Evolutionary conservation across 2,113 vertebrate species (phyloP), one percentile per base, ranked within the genome.

Genomic region (Butorides virescens): DNA sequence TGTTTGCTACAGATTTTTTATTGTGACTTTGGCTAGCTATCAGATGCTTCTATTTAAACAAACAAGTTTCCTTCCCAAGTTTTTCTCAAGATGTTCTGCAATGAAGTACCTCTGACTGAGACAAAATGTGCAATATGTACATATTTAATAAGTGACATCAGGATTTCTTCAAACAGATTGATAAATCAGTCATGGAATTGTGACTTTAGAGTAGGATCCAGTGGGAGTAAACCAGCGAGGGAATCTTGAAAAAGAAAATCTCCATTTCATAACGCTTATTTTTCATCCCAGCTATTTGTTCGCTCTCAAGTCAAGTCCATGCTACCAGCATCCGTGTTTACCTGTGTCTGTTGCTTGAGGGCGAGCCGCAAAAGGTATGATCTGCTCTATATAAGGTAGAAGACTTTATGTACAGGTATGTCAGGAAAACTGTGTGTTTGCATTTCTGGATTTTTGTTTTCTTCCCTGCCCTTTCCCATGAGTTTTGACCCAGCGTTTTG

Each of bases 11-110:
- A 39, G 39, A 22, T 11, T 26, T 56, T 19, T 91, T 65, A n/a
- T 77, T 92, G 37, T 63, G 50, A 52, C 32, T 90, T 92, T 93
- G 58, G 23, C 59, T 88, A 46, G 30, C 16, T 75, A 7, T 93
- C n/a, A 77, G 75, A 83, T 86, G 30, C 67, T 86, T 90, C 73
- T 66, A 11, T 95, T 86, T 81, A 90, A 95, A 85, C 32, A 66
- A 92, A 66, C 46, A 72, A 30, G 32, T 77, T 83, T 70, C 25
- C 86, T 90, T 27, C 30, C 9, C 6, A 17, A 3, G 7, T 83
- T 95, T 77, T 92, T 52, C 44, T 86, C 19, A 56, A 66, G 37
- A 50, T 83, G 25, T 56, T 58, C 16, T 59, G 29, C 62, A 62
- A 9, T 47, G 62, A 62, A 62, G 20, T 70, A 56, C 13, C 59